phyloP scores from a whole-genome alignment of 2,797 vertebrate genomes.

The Gobionotothen gibberifrons region DNA sequence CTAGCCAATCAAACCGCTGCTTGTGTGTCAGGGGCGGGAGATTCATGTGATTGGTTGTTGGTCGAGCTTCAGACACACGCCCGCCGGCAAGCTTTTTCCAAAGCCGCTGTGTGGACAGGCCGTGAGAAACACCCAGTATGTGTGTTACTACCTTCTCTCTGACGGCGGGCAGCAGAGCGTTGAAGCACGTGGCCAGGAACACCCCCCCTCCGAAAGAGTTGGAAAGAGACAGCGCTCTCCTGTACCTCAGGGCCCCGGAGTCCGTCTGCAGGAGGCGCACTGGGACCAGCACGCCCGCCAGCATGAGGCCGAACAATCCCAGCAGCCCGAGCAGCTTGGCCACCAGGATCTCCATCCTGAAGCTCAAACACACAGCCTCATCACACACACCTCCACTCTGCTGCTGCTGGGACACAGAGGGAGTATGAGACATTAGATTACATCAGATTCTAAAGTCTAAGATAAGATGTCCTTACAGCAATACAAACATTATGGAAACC shows the following conservation, averaged over 20 bases:
- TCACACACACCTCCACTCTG: constrained; percentile 8
- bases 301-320: constrained; percentile 88
- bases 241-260: constrained; percentile 82
- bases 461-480: no score
- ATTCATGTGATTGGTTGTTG: no score
- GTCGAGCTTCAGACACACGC: no score
- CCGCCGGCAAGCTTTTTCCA: no score
- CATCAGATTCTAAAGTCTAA: no score
- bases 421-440: not conserved
- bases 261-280: constrained; percentile 88
- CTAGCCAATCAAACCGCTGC: no score
- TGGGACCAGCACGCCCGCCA: constrained; percentile 89
- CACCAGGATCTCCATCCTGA: constrained; percentile 85
- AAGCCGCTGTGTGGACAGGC: no score
- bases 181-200: constrained; percentile 96
- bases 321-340: constrained; percentile 90
- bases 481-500: not conserved
- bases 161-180: constrained; percentile 79
- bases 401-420: constrained; percentile 1
- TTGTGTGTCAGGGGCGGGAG: no score
- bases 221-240: constrained; percentile 84
- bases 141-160: constrained; percentile 66
- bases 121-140: no score
- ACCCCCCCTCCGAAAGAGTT: constrained; percentile 93
- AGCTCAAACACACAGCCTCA: constrained; percentile 14